phyloP scores from a whole-genome alignment of 2,113 vertebrate species.

The Callopanchax toddi region DNA sequence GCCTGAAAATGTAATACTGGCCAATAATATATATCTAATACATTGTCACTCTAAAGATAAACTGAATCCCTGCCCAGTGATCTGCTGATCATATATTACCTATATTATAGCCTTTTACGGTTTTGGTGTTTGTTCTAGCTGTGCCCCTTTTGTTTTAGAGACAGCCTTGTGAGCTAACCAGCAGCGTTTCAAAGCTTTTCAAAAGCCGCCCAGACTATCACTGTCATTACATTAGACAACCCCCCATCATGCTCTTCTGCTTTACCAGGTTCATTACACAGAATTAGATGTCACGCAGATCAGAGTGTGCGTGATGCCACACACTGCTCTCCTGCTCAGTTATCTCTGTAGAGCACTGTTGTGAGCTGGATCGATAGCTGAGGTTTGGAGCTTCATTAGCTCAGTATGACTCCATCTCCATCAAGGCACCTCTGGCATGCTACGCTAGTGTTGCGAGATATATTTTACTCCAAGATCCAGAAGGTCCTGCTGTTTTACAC shows the following conservation, averaged over 20 bases:
- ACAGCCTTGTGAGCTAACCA: slow-evolving; percentile 35
- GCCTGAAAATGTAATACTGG: too few species aligned
- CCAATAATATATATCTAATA: too few species aligned
- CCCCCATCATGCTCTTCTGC: slow-evolving; percentile 63
- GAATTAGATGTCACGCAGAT: slow-evolving; percentile 76
- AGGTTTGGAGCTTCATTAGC: slow-evolving; percentile 75
- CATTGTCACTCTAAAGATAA: too few species aligned
- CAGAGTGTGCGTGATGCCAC: slow-evolving; percentile 68
- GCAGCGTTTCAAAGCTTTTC: slow-evolving; percentile 50
- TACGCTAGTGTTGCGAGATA: slow-evolving; percentile 48
- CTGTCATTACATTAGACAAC: slow-evolving; percentile 67
- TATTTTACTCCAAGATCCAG: slow-evolving; percentile 61
- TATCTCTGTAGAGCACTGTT: slow-evolving; percentile 68
- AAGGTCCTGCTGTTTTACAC: slow-evolving; percentile 67
- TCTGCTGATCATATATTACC: too few species aligned
- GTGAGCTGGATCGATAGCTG: slow-evolving; percentile 71
- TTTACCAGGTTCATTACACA: slow-evolving; percentile 74
- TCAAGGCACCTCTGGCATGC: slow-evolving; percentile 66
- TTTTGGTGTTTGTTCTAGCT: slow-evolving; percentile 15
- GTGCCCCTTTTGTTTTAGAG: slow-evolving; percentile 15
- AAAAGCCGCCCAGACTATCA: slow-evolving; percentile 54
- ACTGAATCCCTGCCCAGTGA: too few species aligned
- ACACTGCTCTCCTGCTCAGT: slow-evolving; percentile 64
- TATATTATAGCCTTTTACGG: not conserved
- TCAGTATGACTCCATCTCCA: slow-evolving; percentile 72